Conservation (phyloP, 2,888 invertebrate genomes). For the Drosophila flavopinicola region DNA sequence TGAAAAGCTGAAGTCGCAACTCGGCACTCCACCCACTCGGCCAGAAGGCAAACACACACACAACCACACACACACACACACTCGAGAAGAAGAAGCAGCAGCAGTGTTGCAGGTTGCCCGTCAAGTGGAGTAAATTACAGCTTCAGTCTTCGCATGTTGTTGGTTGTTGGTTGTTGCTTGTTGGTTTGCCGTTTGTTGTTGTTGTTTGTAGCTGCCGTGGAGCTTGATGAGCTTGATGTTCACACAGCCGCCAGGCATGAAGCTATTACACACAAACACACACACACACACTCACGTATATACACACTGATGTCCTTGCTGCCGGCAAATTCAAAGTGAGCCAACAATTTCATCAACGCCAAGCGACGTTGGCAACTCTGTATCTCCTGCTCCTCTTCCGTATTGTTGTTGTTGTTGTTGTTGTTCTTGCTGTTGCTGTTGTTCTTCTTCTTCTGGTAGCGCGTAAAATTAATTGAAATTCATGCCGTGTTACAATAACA, state of each 20-base stretch:
- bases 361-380: slow-evolving; percentile 50
- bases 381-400: slow-evolving; percentile 1
- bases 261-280: slow-evolving; percentile 75
- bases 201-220: slow-evolving; percentile 40
- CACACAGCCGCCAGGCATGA: slow-evolving; percentile 83
- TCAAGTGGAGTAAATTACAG: slow-evolving; percentile 70
- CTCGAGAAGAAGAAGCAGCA: slow-evolving; percentile 18
- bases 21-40: slow-evolving; percentile 73
- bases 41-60: slow-evolving; percentile 37
- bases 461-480: slow-evolving; percentile 78
- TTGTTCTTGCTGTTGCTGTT: slow-evolving; percentile 6
- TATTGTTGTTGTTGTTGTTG: neutral
- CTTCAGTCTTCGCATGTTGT: slow-evolving; percentile 17
- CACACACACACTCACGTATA: slow-evolving; percentile 51
- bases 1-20: neutral
- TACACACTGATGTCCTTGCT: slow-evolving; percentile 71
- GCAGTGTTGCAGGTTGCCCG: slow-evolving; percentile 49
- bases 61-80: too few relatives aligned
- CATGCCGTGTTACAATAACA: slow-evolving; percentile 78
- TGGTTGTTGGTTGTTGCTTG: slow-evolving; percentile 32
- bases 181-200: slow-evolving; percentile 47
- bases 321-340: slow-evolving; percentile 80
- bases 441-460: slow-evolving; percentile 64
- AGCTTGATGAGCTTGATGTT: slow-evolving; percentile 80
- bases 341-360: slow-evolving; percentile 79